Conservation (phyloP, 1,140 invertebrate genomes). For the Cecropterus lyciades region DNA sequence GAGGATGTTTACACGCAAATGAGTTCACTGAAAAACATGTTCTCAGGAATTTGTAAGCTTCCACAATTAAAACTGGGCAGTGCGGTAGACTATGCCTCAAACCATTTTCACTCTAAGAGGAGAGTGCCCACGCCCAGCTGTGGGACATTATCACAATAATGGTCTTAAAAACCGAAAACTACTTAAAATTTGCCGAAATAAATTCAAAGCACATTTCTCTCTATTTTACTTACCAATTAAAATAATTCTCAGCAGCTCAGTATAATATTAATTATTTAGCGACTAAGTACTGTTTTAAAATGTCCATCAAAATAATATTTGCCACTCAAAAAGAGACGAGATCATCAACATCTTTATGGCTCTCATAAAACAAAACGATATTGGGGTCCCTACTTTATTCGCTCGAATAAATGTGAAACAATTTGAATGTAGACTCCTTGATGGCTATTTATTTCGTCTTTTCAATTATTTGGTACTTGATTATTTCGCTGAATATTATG, state of each 20-base stretch:
- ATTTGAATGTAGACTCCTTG: slow-evolving; percentile 23
- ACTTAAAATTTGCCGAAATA: not conserved
- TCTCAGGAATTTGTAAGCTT: too few species aligned
- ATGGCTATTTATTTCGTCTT: slow-evolving; percentile 26
- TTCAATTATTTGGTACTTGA: slow-evolving; percentile 23
- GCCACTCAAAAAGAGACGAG: slow-evolving; percentile 37
- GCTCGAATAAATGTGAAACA: slow-evolving; percentile 33
- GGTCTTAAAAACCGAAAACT: too few species aligned
- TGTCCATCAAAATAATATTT: slow-evolving; percentile 42
- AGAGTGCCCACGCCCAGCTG: too few species aligned
- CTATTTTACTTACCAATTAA: not conserved
- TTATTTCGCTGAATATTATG: not conserved
- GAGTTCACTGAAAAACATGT: too few species aligned
- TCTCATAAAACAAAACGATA: slow-evolving; percentile 43
- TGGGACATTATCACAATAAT: not conserved
- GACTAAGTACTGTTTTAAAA: slow-evolving; percentile 36
- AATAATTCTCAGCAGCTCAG: slow-evolving; percentile 2
- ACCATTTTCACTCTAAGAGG: too few species aligned
- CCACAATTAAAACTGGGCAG: too few species aligned
- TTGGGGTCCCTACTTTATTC: slow-evolving; percentile 36
- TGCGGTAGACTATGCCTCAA: too few species aligned
- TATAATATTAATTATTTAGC: slow-evolving; percentile 22
- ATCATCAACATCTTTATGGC: slow-evolving; percentile 42
- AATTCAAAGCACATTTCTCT: not conserved
- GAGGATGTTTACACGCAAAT: too few species aligned